phyloP scores from a whole-genome alignment of 2,113 vertebrate genomes.

The Accipiter virgatus region DNA sequence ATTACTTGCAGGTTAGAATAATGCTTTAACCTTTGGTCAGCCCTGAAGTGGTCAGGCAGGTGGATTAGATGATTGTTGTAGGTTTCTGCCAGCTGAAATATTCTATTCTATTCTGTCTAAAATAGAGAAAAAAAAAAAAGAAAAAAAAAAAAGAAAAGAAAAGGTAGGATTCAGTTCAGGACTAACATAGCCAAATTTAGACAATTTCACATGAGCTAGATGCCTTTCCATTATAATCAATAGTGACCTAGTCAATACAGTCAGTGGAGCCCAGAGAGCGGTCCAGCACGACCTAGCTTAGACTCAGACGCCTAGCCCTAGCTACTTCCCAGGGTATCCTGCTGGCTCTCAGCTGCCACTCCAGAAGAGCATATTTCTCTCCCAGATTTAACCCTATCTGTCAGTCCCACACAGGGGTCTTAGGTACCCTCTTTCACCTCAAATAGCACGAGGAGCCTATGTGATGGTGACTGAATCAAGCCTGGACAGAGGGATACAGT shows the following conservation, averaged over 20 bases:
- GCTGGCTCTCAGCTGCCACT: background rate
- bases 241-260: background rate
- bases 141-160: background rate
- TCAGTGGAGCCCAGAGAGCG: background rate
- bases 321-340: background rate
- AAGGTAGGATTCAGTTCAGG: background rate
- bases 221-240: background rate
- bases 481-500: background rate
- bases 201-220: background rate
- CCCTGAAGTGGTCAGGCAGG: background rate
- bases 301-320: background rate
- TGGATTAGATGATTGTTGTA: background rate
- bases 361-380: background rate
- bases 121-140: background rate
- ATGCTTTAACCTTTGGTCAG: background rate
- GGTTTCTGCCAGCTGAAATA: background rate
- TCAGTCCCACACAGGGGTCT: fast-evolving
- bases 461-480: background rate
- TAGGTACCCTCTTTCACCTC: background rate
- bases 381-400: background rate
- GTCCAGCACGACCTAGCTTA: background rate
- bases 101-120: background rate
- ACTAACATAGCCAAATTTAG: background rate
- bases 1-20: background rate
- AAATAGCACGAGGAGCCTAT: background rate